Percentiles rank a stretch among this genome's conserved stretches.
Evolutionary conservation across 64 coral and sea anemone species (phyloP).

Genomic region (Pocillopora verrucosa): DNA sequence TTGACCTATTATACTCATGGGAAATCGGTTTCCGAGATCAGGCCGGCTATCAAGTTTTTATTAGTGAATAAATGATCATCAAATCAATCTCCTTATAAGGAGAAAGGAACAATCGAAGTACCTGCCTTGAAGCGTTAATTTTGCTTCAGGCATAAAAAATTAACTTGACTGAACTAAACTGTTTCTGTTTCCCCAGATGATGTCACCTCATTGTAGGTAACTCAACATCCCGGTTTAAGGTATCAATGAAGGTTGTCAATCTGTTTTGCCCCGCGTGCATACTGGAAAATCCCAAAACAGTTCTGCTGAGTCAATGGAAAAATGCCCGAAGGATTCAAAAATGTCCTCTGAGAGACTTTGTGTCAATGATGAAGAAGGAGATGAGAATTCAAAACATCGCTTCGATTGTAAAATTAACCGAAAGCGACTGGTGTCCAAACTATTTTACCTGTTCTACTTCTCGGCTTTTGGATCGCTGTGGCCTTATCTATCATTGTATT

Average conservation of each 20-base stretch:
- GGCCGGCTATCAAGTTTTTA: slow-evolving; percentile 46
- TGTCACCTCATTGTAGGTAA: slow-evolving; percentile 43
- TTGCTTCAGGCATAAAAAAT: slow-evolving; percentile 13
- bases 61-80: slow-evolving; percentile 14
- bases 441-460: slow-evolving; percentile 98
- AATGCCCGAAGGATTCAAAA: slow-evolving; percentile 11
- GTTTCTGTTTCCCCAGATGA: slow-evolving; percentile 31
- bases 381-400: slow-evolving; percentile 60
- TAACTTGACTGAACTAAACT: background rate
- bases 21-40: background rate
- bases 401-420: slow-evolving; percentile 75
- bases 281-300: background rate
- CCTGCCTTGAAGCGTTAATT: background rate
- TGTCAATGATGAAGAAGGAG: slow-evolving; percentile 40
- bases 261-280: background rate
- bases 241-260: slow-evolving; percentile 23
- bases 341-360: background rate
- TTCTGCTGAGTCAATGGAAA: slow-evolving; percentile 43
- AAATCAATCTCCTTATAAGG: slow-evolving; percentile 21
- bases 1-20: slow-evolving; percentile 32
- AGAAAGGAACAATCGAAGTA: slow-evolving; percentile 22
- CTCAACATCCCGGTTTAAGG: slow-evolving; percentile 6
- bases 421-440: slow-evolving; percentile 91
- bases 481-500: slow-evolving; percentile 94
- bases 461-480: slow-evolving; percentile 95